Evolutionary conservation across 2,113 vertebrate species (phyloP).

Genomic region (Polypterus senegalus): DNA sequence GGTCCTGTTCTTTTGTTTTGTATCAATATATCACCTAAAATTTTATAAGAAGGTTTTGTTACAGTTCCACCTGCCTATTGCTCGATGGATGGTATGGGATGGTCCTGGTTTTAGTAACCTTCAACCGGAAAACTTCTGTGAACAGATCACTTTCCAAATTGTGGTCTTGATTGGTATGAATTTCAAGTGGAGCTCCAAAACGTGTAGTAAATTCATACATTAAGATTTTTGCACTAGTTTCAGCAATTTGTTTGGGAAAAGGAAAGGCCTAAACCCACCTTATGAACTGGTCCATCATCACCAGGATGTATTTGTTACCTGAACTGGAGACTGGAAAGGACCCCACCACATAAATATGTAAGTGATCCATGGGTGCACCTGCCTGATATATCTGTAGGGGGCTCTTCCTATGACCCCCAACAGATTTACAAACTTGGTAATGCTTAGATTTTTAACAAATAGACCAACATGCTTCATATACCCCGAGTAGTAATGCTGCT

Average conservation of each 20-base stretch:
- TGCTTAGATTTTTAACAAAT: conserved; percentile 1
- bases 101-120: conserved; percentile 10
- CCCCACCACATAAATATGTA: conserved; percentile 10
- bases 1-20: conserved; percentile 15
- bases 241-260: conserved; percentile 8
- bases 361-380: conserved; percentile 8
- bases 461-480: conserved; percentile 1
- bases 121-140: neutral
- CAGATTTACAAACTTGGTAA: conserved; percentile 6
- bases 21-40: conserved; percentile 9
- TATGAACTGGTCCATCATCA: conserved; percentile 8
- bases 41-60: conserved; percentile 3
- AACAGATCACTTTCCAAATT: conserved; percentile 9
- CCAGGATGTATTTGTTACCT: conserved; percentile 11
- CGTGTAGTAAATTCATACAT: conserved; percentile 2
- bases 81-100: conserved; percentile 7
- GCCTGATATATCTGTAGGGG: conserved; percentile 8
- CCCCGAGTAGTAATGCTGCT: conserved; percentile 7
- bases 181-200: conserved; percentile 6
- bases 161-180: conserved; percentile 10
- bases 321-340: conserved; percentile 11
- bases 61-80: conserved; percentile 13
- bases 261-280: conserved; percentile 5
- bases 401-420: neutral
- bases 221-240: conserved; percentile 11